phyloP scores from a whole-genome alignment of 2,888 invertebrate species.

The Caenorhabditis sp. region DNA sequence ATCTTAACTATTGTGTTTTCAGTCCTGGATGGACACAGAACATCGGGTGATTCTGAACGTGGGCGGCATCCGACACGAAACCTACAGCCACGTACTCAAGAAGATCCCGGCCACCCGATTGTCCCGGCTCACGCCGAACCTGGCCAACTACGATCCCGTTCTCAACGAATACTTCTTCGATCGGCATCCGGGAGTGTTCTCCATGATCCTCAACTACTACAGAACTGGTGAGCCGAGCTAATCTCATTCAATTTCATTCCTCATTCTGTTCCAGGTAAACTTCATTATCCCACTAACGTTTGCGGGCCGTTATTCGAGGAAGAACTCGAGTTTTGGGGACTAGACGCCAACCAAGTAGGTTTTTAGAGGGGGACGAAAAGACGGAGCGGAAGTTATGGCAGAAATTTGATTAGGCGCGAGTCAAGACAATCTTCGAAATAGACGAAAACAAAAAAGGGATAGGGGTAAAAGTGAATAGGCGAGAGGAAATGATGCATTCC shows the following conservation, averaged over 20 bases:
- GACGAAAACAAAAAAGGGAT: constrained; percentile 1
- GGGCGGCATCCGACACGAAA: constrained; percentile 88
- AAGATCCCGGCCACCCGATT: constrained; percentile 91
- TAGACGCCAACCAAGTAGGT: constrained; percentile 91
- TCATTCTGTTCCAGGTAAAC: constrained; percentile 85
- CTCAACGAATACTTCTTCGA: constrained; percentile 99
- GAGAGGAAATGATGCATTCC: not conserved
- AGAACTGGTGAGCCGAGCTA: constrained; percentile 69
- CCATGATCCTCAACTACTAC: constrained; percentile 94
- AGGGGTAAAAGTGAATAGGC: not conserved
- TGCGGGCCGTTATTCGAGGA: constrained; percentile 99
- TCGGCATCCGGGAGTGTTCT: constrained; percentile 91
- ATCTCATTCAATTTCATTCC: not conserved
- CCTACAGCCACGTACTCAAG: constrained; percentile 84
- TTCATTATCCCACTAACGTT: constrained; percentile 98
- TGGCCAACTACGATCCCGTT: constrained; percentile 98
- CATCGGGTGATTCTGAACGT: constrained; percentile 93
- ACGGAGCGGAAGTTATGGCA: not conserved
- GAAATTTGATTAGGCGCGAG: constrained; percentile 12
- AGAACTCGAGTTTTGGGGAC: constrained; percentile 98
- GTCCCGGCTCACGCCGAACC: constrained; percentile 87
- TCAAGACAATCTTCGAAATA: constrained; percentile 1
- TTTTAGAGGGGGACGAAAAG: not conserved
- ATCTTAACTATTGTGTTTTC: constrained; percentile 42
- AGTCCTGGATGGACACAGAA: constrained; percentile 85